Evolutionary conservation across 2,113 vertebrate species (phyloP).

Genomic region (Oryctolagus cuniculus): mOryCun1.1 NC_091442.1:10405001-10405500

Average conservation of each 20-base stretch:
- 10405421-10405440: not conserved
- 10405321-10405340: not conserved
- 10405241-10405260: not conserved
- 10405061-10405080: not conserved
- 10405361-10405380: not conserved
- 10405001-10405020: fast-evolving
- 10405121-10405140: fast-evolving
- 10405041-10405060: not conserved
- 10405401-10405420: not conserved
- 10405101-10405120: not conserved
- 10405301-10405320: not conserved
- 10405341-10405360: not conserved
- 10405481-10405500: not conserved
- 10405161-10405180: too few species aligned
- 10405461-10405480: not conserved
- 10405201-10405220: not conserved
- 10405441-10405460: not conserved
- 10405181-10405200: not conserved
- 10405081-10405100: not conserved
- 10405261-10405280: not conserved
- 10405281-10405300: not conserved
- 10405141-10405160: not conserved
- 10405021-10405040: not conserved
- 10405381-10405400: not conserved
- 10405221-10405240: not conserved